These are phyloP conservation scores for Patiria miniata DNA, from an alignment of 35 echinoderm and acorn worm genomes.

Conservation along the genomic window DNA sequence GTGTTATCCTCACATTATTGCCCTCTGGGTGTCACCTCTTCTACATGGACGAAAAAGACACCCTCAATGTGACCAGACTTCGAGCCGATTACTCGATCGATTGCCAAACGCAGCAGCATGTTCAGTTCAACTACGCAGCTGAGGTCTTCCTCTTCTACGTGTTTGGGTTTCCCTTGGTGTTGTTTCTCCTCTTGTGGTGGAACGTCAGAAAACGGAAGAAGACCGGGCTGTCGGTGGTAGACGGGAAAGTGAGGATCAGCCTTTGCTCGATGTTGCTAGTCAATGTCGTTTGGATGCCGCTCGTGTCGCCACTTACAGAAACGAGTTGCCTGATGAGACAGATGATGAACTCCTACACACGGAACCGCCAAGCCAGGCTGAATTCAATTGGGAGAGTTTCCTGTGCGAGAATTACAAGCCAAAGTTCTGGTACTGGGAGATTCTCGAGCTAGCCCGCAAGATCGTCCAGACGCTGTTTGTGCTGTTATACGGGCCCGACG, in stretches of 20 bases:
- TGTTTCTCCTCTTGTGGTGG: constrained; percentile 31
- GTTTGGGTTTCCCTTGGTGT: constrained; percentile 17
- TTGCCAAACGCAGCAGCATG: neutral
- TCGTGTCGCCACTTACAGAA: neutral
- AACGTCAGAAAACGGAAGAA: neutral
- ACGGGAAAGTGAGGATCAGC: neutral
- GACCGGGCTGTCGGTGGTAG: neutral
- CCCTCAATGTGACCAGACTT: neutral
- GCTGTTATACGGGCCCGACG: too few relatives aligned
- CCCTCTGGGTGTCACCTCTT: constrained; percentile 40
- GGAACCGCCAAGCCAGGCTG: neutral
- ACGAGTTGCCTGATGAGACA: neutral
- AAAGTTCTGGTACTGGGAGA: too few relatives aligned
- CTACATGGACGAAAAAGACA: neutral
- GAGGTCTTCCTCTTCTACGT: constrained; percentile 25
- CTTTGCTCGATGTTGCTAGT: neutral
- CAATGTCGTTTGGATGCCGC: neutral
- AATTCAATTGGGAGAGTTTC: constrained; percentile 34
- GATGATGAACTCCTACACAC: neutral
- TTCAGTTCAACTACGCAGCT: neutral
- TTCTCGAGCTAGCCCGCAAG: too few relatives aligned
- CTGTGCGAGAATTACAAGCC: too few relatives aligned
- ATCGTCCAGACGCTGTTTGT: too few relatives aligned
- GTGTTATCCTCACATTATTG: constrained; percentile 44
- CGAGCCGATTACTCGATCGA: constrained; percentile 46